Evolutionary conservation across 2,113 vertebrate species (phyloP).

Genomic region (Myrmophylax atrothorax): DNA sequence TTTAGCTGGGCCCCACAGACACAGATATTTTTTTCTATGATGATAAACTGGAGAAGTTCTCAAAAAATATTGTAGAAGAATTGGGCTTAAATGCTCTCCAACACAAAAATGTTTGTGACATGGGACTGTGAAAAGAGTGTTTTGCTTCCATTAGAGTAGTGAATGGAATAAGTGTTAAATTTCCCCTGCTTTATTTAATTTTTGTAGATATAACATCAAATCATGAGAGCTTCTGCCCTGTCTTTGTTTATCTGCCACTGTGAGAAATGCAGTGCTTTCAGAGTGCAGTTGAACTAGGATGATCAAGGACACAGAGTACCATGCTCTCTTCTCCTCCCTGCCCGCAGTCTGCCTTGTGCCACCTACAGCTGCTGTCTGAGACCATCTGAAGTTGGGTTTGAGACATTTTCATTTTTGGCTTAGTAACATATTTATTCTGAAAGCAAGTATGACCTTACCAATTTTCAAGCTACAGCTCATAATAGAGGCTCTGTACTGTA

Average conservation of each 20-base stretch:
- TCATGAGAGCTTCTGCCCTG: background rate
- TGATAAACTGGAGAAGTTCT: background rate
- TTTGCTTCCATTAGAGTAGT: background rate
- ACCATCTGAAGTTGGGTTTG: background rate
- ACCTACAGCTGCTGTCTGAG: background rate
- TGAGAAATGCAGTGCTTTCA: background rate
- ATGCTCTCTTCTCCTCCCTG: rapidly evolving
- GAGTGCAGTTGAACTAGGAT: rapidly evolving
- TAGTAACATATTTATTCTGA: background rate
- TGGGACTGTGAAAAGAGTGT: background rate
- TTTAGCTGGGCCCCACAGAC: background rate
- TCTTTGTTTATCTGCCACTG: background rate
- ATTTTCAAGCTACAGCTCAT: background rate
- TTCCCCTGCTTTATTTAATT: background rate
- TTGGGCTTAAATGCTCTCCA: background rate
- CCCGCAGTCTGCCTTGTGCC: rapidly evolving
- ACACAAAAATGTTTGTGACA: background rate
- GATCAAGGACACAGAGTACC: too few relatives aligned
- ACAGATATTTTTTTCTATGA: background rate
- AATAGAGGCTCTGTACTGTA: background rate
- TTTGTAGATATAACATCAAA: background rate
- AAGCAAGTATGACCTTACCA: background rate
- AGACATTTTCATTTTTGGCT: background rate
- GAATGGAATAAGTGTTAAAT: background rate
- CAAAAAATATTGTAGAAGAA: background rate